Evolutionary conservation across 2,888 invertebrate genomes (phyloP), one percentile per base, ranked within the genome.

Genomic region (Trissolcus brochymenae): DNA sequence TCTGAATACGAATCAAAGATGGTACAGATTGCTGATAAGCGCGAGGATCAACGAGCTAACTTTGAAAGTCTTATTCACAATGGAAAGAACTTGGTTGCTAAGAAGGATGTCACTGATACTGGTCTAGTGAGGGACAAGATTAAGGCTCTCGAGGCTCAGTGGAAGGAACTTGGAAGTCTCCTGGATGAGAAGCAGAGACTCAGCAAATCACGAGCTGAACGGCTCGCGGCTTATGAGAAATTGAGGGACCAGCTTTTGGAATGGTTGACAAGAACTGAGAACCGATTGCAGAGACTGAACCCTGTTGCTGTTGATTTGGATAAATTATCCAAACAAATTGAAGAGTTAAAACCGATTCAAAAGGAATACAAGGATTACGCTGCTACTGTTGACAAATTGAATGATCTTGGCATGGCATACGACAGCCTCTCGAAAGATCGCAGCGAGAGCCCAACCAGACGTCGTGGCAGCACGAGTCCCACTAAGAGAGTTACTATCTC

Each of bases 301-400:
- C 93, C 96, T 0, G 96, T 97, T 0, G 97, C 97, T 0, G 92
- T 98, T 0, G 97, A 98, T 87, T 90, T 96, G 79, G 97, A 97
- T 54, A 92, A 93, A 49, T 91, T 98, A 61, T 95, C 94, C 79
- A 92, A 93, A 71, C 98, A 98, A 89, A 92, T 93, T 59, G 95
- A 96, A 19, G 95, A 96, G 84, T 89, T 96, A 9, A 92, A 95
- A 88, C 97, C 98, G 0, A 91, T 98, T 56, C 90, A 94, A 14
- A 96, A 96, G 87, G 97, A 98, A 85, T 96, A 97, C 89, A 93
- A 96, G 64, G 96, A 97, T 84, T 97, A 94, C 89, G 94, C 93
- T 0, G 91, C 92, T 13, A 96, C 94, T 35, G 94, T 98, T 51
- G 98, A 98, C 82, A 96, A 95, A 90, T 92, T 96, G 65, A 97